A percentile compares a stretch with the other conserved stretches of the same genome.
These are phyloP conservation scores for Aspidiotus rigidus DNA, from an alignment of 2,888 invertebrate genomes.

Conservation along the genomic window DNA sequence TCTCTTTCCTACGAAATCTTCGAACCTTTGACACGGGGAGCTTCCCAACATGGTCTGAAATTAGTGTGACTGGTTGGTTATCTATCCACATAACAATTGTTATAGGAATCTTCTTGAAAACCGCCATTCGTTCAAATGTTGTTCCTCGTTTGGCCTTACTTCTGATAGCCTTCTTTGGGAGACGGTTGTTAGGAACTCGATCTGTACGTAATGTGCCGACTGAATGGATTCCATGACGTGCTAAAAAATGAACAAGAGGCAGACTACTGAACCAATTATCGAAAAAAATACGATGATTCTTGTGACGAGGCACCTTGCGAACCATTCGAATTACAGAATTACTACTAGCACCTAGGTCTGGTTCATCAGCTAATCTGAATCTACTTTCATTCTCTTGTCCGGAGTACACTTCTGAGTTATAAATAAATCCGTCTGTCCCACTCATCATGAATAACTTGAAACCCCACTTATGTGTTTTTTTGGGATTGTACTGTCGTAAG, in stretches of 20 bases:
- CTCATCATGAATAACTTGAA: slow-evolving; percentile 1
- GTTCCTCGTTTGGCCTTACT: neutral
- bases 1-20: neutral
- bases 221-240: no score
- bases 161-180: neutral
- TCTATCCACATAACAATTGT: neutral
- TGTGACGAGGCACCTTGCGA: no score
- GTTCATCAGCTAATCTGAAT: no score
- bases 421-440: neutral
- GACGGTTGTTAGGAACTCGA: neutral
- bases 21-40: neutral
- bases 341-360: no score
- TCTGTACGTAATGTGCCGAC: no score
- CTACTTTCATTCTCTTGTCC: neutral
- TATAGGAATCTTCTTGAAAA: neutral
- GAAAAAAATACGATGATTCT: no score
- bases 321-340: no score
- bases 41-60: neutral
- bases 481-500: neutral
- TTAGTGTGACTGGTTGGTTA: neutral
- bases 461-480: no score
- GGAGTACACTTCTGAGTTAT: neutral
- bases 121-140: neutral
- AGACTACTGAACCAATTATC: no score
- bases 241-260: no score